A percentile compares a stretch with the other conserved stretches of the same genome.
phyloP scores from a whole-genome alignment of 2,113 vertebrate genomes.

The Genyomyrus donnyi region DNA sequence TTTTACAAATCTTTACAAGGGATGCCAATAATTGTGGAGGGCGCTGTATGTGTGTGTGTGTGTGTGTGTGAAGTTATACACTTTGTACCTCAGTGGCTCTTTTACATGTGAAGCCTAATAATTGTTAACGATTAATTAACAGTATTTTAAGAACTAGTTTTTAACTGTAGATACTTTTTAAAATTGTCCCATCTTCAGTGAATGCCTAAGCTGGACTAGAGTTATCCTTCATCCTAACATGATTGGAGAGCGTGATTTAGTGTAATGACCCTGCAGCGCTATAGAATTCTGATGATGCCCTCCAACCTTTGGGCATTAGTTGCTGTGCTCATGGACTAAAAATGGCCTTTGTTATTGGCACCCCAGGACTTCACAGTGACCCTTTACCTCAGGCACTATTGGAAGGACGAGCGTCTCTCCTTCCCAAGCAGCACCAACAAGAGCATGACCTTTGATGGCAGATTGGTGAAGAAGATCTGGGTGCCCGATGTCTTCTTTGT shows the following conservation, averaged over 20 bases:
- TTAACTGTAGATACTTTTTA: neutral
- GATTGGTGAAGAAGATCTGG: constrained; percentile 95
- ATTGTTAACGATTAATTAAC: neutral
- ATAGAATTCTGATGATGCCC: neutral
- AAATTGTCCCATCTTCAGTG: neutral
- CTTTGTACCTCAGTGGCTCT: neutral
- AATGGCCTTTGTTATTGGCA: neutral
- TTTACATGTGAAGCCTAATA: neutral
- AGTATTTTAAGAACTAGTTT: neutral
- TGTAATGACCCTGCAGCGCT: neutral
- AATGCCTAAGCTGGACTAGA: neutral
- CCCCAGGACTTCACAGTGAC: constrained; percentile 94
- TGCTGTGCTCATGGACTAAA: neutral
- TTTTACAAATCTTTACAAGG: too few species aligned
- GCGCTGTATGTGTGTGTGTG: too few species aligned
- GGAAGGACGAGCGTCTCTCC: constrained; percentile 87
- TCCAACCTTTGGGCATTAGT: neutral
- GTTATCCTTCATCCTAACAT: neutral
- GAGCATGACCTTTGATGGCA: constrained; percentile 91
- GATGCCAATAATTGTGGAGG: too few species aligned
- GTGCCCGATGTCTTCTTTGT: constrained; percentile 94
- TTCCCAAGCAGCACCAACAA: constrained; percentile 86
- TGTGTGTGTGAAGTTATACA: neutral
- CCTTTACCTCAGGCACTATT: constrained; percentile 88
- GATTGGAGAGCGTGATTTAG: neutral